Evolutionary conservation across 2,113 vertebrate genomes (phyloP).

Genomic region (Thymallus thymallus): DNA sequence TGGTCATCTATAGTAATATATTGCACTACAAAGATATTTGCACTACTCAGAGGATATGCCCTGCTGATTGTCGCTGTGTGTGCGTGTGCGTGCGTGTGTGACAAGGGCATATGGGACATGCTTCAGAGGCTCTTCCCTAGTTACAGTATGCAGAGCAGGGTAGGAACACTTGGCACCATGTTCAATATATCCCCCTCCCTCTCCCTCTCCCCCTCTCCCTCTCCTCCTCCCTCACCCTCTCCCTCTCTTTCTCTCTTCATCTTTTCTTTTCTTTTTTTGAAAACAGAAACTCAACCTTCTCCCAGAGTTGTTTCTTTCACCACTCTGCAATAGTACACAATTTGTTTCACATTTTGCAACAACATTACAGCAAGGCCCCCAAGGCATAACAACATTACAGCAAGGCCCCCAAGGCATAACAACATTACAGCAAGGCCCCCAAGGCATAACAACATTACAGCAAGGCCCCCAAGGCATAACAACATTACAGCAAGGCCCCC

Average conservation of each 20-base stretch:
- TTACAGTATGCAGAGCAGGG: background rate
- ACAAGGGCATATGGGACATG: constrained; percentile 24
- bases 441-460: too few relatives aligned
- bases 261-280: constrained; percentile 1
- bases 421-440: too few relatives aligned
- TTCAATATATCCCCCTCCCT: background rate
- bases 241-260: background rate
- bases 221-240: background rate
- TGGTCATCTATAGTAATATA: background rate
- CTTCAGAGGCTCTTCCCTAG: background rate
- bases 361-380: background rate
- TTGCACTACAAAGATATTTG: background rate
- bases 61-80: constrained; percentile 21
- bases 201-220: background rate
- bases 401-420: too few relatives aligned
- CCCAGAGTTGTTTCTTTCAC: background rate
- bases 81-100: constrained; percentile 18
- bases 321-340: background rate
- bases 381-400: too few relatives aligned
- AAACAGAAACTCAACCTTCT: constrained; percentile 11
- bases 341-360: background rate
- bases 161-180: constrained; percentile 3
- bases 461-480: too few relatives aligned
- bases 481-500: too few relatives aligned
- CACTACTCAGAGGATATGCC: constrained; percentile 12